Evolutionary conservation across 2,888 invertebrate genomes (phyloP).

Genomic region (Choreutis nemorana): DNA sequence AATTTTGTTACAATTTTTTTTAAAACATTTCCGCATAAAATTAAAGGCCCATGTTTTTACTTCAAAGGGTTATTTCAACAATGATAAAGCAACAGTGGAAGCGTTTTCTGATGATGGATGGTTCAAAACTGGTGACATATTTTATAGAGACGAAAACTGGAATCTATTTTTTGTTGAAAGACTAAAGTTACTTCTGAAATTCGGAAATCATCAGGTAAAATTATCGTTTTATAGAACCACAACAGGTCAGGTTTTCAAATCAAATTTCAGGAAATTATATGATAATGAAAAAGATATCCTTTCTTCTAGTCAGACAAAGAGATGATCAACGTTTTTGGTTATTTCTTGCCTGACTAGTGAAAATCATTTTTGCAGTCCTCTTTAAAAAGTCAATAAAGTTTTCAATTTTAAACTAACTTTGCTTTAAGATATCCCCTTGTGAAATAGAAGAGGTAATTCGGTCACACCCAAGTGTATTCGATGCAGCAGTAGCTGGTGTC

Average conservation of each 20-base stretch:
- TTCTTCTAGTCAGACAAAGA: too few relatives aligned
- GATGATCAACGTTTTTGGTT: neutral
- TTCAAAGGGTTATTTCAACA: conserved; percentile 48
- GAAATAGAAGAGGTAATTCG: conserved; percentile 13
- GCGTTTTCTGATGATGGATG: conserved; percentile 48
- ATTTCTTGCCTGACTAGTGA: neutral
- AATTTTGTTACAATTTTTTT: neutral
- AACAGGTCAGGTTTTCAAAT: too few relatives aligned
- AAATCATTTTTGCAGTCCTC: neutral
- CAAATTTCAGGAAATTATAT: too few relatives aligned
- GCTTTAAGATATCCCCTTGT: neutral
- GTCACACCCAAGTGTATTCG: conserved; percentile 11
- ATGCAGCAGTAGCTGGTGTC: neutral
- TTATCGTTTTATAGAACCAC: neutral
- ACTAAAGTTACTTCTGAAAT: conserved; percentile 60
- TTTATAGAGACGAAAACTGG: conserved; percentile 51
- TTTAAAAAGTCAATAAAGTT: neutral
- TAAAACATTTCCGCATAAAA: neutral
- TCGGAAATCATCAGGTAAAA: conserved; percentile 48
- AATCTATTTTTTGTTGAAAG: conserved; percentile 59
- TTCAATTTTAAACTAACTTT: neutral
- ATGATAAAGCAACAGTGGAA: conserved; percentile 37
- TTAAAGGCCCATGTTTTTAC: conserved; percentile 7
- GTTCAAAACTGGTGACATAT: conserved; percentile 60
- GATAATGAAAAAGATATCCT: too few relatives aligned